Evolutionary conservation across 2,797 vertebrate species (phyloP).

Genomic region (Melanotaenia pygmaea): DNA sequence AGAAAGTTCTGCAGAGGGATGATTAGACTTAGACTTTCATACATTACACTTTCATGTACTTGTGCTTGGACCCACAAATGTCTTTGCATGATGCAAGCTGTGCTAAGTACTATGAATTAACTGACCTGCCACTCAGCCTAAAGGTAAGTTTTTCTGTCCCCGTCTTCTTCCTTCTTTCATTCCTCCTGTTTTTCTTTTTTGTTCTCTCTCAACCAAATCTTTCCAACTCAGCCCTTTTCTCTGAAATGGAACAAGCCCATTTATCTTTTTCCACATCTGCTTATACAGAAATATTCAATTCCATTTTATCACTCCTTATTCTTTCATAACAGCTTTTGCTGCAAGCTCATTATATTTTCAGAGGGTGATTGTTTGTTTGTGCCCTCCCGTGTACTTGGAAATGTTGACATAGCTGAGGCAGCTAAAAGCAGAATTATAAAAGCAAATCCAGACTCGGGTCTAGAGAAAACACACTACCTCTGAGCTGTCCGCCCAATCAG

Average conservation of each 20-base stretch:
- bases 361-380: neutral
- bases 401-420: constrained; percentile 35
- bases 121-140: constrained; percentile 46
- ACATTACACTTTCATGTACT: neutral
- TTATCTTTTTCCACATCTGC: neutral
- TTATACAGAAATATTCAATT: neutral
- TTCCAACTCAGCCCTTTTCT: neutral
- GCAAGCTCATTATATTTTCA: constrained; percentile 3
- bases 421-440: constrained; percentile 9
- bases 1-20: constrained; percentile 12
- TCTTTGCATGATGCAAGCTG: constrained; percentile 29
- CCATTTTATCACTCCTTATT: neutral
- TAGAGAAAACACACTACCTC: constrained; percentile 17
- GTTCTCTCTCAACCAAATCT: neutral
- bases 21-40: constrained; percentile 14
- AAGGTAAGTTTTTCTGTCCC: constrained; percentile 30
- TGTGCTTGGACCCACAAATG: constrained; percentile 42
- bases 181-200: neutral
- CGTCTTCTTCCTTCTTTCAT: constrained; percentile 4
- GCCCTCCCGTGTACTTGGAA: constrained; percentile 26
- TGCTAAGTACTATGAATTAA: constrained; percentile 43
- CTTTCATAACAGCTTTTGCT: constrained; percentile 6
- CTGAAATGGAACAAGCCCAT: neutral
- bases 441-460: constrained; percentile 29
- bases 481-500: constrained; percentile 38